These are phyloP conservation scores for Melinaea marsaeus DNA, from an alignment of 2,888 invertebrate genomes.

Conservation along the genomic window DNA sequence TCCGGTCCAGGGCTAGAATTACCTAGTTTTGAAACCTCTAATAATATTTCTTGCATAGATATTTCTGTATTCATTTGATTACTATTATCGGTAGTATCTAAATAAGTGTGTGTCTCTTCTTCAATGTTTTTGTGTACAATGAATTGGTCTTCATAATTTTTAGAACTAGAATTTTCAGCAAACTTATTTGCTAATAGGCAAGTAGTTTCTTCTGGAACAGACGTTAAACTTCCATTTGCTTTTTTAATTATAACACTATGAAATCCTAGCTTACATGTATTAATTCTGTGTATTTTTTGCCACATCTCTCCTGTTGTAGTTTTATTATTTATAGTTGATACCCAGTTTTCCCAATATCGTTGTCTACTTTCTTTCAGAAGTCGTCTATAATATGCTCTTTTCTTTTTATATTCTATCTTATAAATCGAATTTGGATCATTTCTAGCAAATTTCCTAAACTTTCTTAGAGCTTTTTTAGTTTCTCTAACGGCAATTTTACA, in stretches of 20 bases:
- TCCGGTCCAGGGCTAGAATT: slow-evolving; percentile 27
- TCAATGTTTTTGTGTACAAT: slow-evolving; percentile 2
- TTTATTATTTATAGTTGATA: slow-evolving; percentile 13
- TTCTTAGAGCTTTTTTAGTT: slow-evolving; percentile 10
- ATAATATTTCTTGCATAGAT: slow-evolving; percentile 18
- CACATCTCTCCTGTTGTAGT: too few relatives aligned
- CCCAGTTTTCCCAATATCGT: slow-evolving; percentile 15
- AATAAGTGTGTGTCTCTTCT: neutral
- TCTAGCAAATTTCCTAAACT: slow-evolving; percentile 6
- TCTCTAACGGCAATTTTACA: slow-evolving; percentile 9
- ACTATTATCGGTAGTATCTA: neutral
- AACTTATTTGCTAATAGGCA: slow-evolving; percentile 18
- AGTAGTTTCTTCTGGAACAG: neutral
- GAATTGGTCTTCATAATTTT: slow-evolving; percentile 23
- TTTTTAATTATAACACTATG: slow-evolving; percentile 3
- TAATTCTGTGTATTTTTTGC: too few relatives aligned
- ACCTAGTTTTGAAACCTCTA: slow-evolving; percentile 13
- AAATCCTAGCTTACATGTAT: too few relatives aligned
- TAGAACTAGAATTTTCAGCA: slow-evolving; percentile 21
- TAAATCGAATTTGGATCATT: slow-evolving; percentile 11
- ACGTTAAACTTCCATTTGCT: slow-evolving; percentile 4
- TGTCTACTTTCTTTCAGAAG: slow-evolving; percentile 17
- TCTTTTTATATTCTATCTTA: slow-evolving; percentile 18
- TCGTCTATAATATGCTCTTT: slow-evolving; percentile 12
- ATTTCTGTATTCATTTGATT: slow-evolving; percentile 1